A percentile compares a stretch with the other conserved stretches of the same genome.
Evolutionary conservation across 2,888 invertebrate species (phyloP).

Genomic region (Hermodice carunculata): DNA sequence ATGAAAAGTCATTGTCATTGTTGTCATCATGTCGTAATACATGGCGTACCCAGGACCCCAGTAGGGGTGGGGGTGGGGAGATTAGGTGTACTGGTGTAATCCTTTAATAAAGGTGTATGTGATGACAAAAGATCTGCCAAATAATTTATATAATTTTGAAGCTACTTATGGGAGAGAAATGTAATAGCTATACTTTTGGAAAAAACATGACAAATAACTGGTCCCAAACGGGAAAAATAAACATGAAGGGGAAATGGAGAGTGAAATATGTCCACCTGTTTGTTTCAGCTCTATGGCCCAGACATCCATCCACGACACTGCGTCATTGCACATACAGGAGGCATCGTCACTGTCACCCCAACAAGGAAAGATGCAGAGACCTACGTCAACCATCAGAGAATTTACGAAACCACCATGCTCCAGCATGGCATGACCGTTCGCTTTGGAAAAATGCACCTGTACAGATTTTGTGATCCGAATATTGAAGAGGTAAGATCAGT

Average conservation of each 20-base stretch:
- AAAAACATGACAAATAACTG: too few species aligned
- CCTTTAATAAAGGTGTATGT: neutral
- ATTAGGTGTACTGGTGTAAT: too few species aligned
- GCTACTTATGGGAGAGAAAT: too few species aligned
- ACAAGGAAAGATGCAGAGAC: slow-evolving; percentile 93
- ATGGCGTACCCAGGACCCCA: too few species aligned
- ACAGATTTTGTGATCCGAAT: slow-evolving; percentile 72
- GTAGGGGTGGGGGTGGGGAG: too few species aligned
- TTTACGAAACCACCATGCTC: slow-evolving; percentile 91
- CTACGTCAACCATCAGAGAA: slow-evolving; percentile 92
- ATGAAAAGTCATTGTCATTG: too few species aligned
- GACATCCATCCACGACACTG: slow-evolving; percentile 96
- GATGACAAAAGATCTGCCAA: neutral
- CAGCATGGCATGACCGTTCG: slow-evolving; percentile 74
- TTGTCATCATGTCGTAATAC: too few species aligned
- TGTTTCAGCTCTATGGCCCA: slow-evolving; percentile 80
- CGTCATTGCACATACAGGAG: slow-evolving; percentile 90
- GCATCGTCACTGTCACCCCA: slow-evolving; percentile 94
- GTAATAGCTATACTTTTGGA: too few species aligned
- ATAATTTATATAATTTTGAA: too few species aligned
- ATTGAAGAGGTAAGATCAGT: slow-evolving; percentile 54
- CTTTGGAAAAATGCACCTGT: slow-evolving; percentile 72
- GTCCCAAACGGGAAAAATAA: neutral
- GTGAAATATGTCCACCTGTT: too few species aligned
- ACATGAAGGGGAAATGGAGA: neutral